Percentiles rank a stretch among this genome's conserved stretches.
phyloP scores from a whole-genome alignment of 1,140 invertebrate genomes.

The Conus ventricosus region DNA sequence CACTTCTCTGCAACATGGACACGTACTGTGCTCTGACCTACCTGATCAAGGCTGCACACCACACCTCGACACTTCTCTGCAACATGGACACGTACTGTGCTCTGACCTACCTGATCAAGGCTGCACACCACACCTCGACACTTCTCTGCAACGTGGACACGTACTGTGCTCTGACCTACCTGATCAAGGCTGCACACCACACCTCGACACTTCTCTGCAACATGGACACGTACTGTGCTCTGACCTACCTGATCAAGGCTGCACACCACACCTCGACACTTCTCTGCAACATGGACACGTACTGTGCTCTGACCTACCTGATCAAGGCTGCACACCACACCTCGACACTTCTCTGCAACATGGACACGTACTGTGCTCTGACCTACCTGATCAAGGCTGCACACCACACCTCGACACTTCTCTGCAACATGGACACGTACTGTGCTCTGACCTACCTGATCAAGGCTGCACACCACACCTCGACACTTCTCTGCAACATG shows the following conservation, averaged over 20 bases:
- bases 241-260: conserved; percentile 72
- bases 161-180: no score
- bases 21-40: no score
- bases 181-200: conserved; percentile 82
- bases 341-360: conserved; percentile 85
- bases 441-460: no score
- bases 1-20: no score
- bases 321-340: conserved; percentile 83
- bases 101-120: conserved; percentile 52
- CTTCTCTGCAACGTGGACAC: conserved; percentile 79
- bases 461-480: conserved; percentile 83
- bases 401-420: conserved; percentile 85
- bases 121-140: conserved; percentile 87
- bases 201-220: conserved; percentile 85
- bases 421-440: conserved; percentile 78
- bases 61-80: conserved; percentile 87
- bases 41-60: conserved; percentile 80
- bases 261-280: conserved; percentile 87
- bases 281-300: conserved; percentile 78
- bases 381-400: conserved; percentile 76
- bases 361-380: no score
- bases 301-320: no score
- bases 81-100: conserved; percentile 48
- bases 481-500: conserved; percentile 84
- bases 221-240: not conserved